Conservation (phyloP, 2,113 vertebrate genomes). For the Hemiprocne comata region DNA sequence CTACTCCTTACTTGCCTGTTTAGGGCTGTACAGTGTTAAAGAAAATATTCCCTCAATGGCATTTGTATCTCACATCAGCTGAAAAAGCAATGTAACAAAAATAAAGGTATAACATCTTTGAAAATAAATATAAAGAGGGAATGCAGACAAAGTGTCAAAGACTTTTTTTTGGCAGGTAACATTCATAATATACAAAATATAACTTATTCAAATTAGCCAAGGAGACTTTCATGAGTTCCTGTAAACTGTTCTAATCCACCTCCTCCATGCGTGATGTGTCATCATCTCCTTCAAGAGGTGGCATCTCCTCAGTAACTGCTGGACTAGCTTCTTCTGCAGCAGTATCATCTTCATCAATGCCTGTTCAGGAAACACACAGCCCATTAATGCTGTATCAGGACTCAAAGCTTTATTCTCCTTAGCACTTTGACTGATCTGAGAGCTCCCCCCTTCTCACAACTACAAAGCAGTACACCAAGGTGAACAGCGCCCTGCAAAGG, state of each 20-base stretch:
- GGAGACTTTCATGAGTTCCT: conserved; percentile 63
- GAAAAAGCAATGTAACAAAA: conserved; percentile 80
- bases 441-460: accelerated
- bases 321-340: conserved; percentile 80
- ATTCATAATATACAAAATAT: conserved; percentile 71
- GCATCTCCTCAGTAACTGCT: conserved; percentile 91
- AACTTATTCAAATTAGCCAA: conserved; percentile 55
- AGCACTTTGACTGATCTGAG: accelerated
- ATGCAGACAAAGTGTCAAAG: conserved; percentile 65
- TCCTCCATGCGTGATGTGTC: conserved; percentile 97
- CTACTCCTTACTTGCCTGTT: conserved; percentile 59
- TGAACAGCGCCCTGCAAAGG: accelerated
- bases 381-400: accelerated
- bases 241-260: conserved; percentile 83
- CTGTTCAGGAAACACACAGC: conserved; percentile 38
- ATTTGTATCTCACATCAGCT: conserved; percentile 73
- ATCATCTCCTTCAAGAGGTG: conserved; percentile 92
- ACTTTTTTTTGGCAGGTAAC: conserved; percentile 69
- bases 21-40: conserved; percentile 70
- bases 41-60: conserved; percentile 71
- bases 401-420: accelerated
- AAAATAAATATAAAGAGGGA: conserved; percentile 76
- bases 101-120: conserved; percentile 77
- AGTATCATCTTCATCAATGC: conserved; percentile 93
- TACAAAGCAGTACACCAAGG: accelerated